Conservation (phyloP, 2,888 invertebrate species). For the Unio delphinus region DNA sequence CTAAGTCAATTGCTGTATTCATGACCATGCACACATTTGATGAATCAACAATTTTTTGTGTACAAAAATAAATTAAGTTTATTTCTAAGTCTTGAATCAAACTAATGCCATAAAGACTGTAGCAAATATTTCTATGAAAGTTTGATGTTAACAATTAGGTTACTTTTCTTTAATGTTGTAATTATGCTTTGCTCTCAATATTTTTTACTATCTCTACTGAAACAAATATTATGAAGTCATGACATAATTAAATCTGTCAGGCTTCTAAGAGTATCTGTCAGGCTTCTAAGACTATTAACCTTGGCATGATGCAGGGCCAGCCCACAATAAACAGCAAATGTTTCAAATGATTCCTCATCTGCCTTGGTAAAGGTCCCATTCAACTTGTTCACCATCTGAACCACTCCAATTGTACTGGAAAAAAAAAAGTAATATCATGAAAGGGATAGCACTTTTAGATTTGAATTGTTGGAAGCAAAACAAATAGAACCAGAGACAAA, state of each 20-base stretch:
- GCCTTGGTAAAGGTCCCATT: slow-evolving; percentile 76
- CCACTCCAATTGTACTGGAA: slow-evolving; percentile 83
- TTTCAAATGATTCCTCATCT: slow-evolving; percentile 87
- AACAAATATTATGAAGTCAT: no score
- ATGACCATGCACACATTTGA: no score
- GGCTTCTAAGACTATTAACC: slow-evolving; percentile 47
- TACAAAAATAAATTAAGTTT: no score
- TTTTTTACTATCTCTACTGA: neutral
- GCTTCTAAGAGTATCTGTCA: slow-evolving; percentile 3
- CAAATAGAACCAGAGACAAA: no score
- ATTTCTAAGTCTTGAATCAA: no score
- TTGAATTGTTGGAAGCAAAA: no score
- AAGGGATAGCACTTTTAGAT: no score
- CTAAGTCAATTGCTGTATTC: no score
- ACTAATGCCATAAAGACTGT: no score
- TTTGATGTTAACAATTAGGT: neutral
- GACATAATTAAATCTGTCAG: no score
- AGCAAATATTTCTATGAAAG: neutral
- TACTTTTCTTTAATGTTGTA: neutral
- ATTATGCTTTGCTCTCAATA: neutral
- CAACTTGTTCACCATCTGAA: slow-evolving; percentile 86
- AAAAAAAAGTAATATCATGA: no score
- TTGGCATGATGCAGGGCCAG: slow-evolving; percentile 88
- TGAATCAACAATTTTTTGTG: no score
- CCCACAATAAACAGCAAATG: slow-evolving; percentile 88